Evolutionary conservation across 2,113 vertebrate genomes (phyloP), one percentile per base, ranked within the genome.

Genomic region (Erythrolamprus reginae): DNA sequence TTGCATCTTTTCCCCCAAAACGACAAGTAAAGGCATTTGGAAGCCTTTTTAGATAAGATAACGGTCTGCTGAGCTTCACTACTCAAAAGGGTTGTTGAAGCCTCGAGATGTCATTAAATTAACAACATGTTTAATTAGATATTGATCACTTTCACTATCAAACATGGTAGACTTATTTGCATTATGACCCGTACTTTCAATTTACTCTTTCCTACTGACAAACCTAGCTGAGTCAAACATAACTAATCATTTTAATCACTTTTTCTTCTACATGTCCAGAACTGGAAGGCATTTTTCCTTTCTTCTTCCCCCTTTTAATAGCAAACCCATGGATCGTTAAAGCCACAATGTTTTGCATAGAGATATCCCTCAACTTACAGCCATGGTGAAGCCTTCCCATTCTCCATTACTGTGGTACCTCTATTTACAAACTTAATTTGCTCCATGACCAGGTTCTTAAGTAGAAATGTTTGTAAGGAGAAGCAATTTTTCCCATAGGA

Each of bases 81-180:
- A 50, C 65, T 93, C 90, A 89, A 93, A 94, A n/a, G 89, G 19
- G 82, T 94, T 77, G 89, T 65, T 95, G 95, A 95, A 95, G 86
- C 91, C 89, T 90, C 91, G 56, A 89, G 92, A 87, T 93, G 85
- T 91, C 93, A 95, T 93, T 93, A 94, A 61, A 92, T 93, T 93
- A 95, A 92, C 92, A 91, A 94, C 92, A 95, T 93, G 88, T 65
- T 93, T 96, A 96, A 97, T 97, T 95, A 96, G 86, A 86, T 96
- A 96, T 94, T 93, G 95, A 96, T 96, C 93, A 10, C 83, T 91
- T 86, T 87, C 84, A 88, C 92, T 50, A 87, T 86, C 92, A 95
- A 95, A 86, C 61, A 90, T 23, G 38, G 88, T 15, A 24, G 55
- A 84, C 33, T 33, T 84, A 21, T 88, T 93, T 95, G 89, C 90